Evolutionary conservation across 2,888 invertebrate species (phyloP).

Genomic region (Microctonus hyperodae): DNA sequence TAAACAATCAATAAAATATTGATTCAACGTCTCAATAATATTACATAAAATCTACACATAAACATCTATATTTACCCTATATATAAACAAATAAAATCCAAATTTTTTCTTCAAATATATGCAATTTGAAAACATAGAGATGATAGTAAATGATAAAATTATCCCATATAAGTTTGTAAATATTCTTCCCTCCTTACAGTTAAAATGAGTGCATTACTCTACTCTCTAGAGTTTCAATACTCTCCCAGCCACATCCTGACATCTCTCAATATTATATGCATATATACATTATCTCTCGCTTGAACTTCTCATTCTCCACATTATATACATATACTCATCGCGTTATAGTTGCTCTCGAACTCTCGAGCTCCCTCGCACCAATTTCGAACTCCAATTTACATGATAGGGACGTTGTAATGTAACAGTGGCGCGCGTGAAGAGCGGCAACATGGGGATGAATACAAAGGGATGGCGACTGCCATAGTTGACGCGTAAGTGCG

Average conservation of each 20-base stretch:
- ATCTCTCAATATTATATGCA: background rate
- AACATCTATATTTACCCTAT: no score
- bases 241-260: background rate
- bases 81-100: no score
- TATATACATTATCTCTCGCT: background rate
- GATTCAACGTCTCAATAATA: no score
- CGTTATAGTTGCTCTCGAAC: background rate
- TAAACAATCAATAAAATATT: no score
- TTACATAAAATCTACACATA: no score
- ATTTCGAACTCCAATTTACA: constrained; percentile 27
- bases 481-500: constrained; percentile 4
- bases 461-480: background rate
- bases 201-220: background rate
- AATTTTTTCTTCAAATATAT: no score
- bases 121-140: background rate
- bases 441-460: background rate
- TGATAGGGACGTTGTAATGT: constrained; percentile 21
- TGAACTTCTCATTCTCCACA: background rate
- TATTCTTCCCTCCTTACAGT: background rate
- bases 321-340: background rate
- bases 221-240: background rate
- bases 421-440: background rate
- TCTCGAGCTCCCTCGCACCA: background rate
- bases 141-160: background rate
- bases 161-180: background rate